Evolutionary conservation across 2,113 vertebrate species (phyloP), one percentile per base, ranked within the genome.

Genomic region (Scolopax mira): DNA sequence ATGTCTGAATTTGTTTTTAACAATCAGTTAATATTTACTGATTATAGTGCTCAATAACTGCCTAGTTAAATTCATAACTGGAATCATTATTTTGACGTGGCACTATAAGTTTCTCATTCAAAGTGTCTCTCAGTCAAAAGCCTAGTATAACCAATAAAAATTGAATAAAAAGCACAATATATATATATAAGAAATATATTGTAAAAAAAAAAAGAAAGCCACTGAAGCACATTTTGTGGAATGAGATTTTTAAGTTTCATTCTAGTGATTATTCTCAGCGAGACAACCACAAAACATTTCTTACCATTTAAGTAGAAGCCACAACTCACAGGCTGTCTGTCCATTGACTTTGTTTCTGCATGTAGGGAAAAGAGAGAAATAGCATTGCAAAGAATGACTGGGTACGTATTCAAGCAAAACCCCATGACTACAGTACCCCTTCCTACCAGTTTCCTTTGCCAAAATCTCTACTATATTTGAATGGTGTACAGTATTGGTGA

Each of bases 1-100:
- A 57, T 66, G 46, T 82, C 62, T 93, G 37, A 96, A 89, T 91
- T 92, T 92, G n/a, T 30, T 95, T 97, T 88, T n/a, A 70, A 79
- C 62, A 87, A 69, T 83, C 85, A 61, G 72, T 55, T 86, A 37
- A 61, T 79, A 62, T 80, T 84, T 92, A 91, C 65, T 18, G 10
- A 78, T 78, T 65, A 30, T 69, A 65, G 8, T 82, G 58, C 64
- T 17, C 85, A 92, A 54, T 39, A 92, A 90, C 19, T 77, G 52
- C 61, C 61, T 86, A 54, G 39, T 88, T 90, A 94, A 93, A 92
- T 87, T 94, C 39, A 71, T 71, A 72, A 37, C 27, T 81, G 42
- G 46, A 83, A 92, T 79, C 55, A 30, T 75, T 88, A 83, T 88
- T 94, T 85, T 85, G 46, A 89, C 41, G 23, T 89, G 60, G 22